Percentiles rank a stretch among this genome's conserved stretches.
Evolutionary conservation across 2,888 invertebrate genomes (phyloP).

Genomic region (Priocnemis perturbator): DNA sequence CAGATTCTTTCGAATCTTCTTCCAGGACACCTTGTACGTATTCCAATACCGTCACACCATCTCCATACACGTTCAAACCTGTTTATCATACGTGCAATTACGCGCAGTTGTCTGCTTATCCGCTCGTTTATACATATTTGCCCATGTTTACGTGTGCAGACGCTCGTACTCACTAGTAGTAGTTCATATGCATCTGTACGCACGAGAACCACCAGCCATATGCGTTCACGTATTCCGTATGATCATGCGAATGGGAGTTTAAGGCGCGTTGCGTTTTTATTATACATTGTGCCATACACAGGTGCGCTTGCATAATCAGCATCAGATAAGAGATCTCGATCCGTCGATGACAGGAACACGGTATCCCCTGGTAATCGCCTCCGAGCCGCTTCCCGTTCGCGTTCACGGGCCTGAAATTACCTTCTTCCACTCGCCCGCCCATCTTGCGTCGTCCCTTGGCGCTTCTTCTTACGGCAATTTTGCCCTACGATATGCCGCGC

Average conservation of each 20-base stretch:
- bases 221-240: too few relatives aligned
- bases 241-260: conserved; percentile 25
- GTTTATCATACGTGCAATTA: too few relatives aligned
- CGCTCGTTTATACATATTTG: too few relatives aligned
- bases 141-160: too few relatives aligned
- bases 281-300: conserved; percentile 41
- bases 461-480: neutral
- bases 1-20: too few relatives aligned
- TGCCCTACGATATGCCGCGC: neutral
- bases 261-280: conserved; percentile 45
- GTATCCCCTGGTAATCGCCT: conserved; percentile 59
- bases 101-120: too few relatives aligned
- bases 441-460: neutral
- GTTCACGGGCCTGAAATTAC: conserved; percentile 49
- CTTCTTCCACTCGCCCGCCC: conserved; percentile 39
- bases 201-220: too few relatives aligned
- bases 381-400: conserved; percentile 50
- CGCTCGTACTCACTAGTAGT: too few relatives aligned
- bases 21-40: too few relatives aligned
- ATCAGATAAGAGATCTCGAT: conserved; percentile 68
- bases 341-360: conserved; percentile 69
- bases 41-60: too few relatives aligned
- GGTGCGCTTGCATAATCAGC: conserved; percentile 61
- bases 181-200: too few relatives aligned
- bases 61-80: too few relatives aligned